A percentile compares a stretch with the other conserved stretches of the same genome.
Conservation (phyloP, 1,140 invertebrate genomes). For the Drosophila lacertosa region DNA sequence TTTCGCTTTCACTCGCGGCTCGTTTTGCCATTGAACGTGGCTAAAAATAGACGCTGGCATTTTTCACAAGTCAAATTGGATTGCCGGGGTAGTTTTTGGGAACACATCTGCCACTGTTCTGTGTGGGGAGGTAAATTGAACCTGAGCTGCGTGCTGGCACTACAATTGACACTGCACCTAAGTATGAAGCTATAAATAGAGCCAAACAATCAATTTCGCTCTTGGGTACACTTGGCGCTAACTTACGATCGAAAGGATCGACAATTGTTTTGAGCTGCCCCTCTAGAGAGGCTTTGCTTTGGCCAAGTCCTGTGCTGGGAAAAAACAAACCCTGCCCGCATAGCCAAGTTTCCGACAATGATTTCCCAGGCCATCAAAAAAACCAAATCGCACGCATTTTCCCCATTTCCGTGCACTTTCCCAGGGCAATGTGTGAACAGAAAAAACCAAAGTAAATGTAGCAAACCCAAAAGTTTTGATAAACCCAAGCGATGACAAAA, state of each 20-base stretch:
- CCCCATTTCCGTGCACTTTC: constrained; percentile 41
- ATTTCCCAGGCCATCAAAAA: constrained; percentile 57
- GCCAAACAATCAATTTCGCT: constrained; percentile 11
- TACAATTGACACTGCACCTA: constrained; percentile 61
- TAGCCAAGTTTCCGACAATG: constrained; percentile 45
- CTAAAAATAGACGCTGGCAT: constrained; percentile 67
- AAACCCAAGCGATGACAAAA: constrained; percentile 71
- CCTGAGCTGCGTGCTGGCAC: constrained; percentile 58
- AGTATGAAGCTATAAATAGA: constrained; percentile 54
- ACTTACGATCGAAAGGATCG: constrained; percentile 20
- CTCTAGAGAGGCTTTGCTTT: constrained; percentile 28
- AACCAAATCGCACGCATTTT: constrained; percentile 53
- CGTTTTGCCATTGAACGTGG: constrained; percentile 28
- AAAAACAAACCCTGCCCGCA: constrained; percentile 38
- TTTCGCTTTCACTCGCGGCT: constrained; percentile 35
- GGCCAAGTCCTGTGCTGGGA: constrained; percentile 33
- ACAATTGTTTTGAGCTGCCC: neutral
- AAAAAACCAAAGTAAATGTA: constrained; percentile 49
- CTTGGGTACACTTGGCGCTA: constrained; percentile 31
- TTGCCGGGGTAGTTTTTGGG: constrained; percentile 61
- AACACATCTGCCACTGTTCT: constrained; percentile 48
- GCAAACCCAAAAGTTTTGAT: constrained; percentile 76
- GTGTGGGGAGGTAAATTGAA: constrained; percentile 53
- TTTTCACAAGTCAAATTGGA: constrained; percentile 68
- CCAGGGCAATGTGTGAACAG: constrained; percentile 46